These are phyloP conservation scores for Acromyrmex charruanus DNA, from an alignment of 1,140 invertebrate genomes.

Conservation along the genomic window DNA sequence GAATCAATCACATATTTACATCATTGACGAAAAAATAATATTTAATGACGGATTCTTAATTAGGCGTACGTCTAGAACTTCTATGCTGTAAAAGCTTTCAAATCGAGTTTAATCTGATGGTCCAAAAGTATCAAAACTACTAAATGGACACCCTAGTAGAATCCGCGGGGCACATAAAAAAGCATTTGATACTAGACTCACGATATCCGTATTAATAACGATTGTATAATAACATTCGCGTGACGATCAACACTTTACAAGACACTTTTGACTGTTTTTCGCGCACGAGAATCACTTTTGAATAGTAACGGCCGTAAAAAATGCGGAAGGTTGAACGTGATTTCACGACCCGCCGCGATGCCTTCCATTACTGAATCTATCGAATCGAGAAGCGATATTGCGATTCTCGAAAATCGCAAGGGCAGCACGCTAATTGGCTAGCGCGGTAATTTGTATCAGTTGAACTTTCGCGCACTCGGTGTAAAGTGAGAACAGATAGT, in stretches of 20 bases:
- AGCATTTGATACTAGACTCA: not conserved
- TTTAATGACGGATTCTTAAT: not conserved
- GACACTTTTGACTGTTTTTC: not conserved
- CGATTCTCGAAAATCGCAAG: slow-evolving; percentile 24
- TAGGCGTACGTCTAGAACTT: not conserved
- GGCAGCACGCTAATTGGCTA: too few relatives aligned
- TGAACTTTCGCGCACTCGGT: not conserved
- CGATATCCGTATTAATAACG: not conserved
- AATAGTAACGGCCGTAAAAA: not conserved
- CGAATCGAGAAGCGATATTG: not conserved
- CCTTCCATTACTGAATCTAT: not conserved
- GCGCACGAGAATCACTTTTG: not conserved
- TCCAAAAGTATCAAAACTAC: not conserved
- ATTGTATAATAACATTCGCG: not conserved
- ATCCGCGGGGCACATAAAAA: not conserved
- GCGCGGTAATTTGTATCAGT: too few relatives aligned
- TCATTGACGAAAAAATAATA: not conserved
- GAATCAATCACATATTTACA: not conserved
- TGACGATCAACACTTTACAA: not conserved
- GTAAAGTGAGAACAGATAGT: too few relatives aligned
- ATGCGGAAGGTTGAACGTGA: not conserved
- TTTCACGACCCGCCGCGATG: not conserved
- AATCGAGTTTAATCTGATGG: not conserved
- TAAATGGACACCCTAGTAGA: not conserved
- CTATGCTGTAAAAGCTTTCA: not conserved